A percentile compares a stretch with the other conserved stretches of the same genome.
Evolutionary conservation across 2,888 invertebrate genomes (phyloP).

Genomic region (Pristionchus maxplancki): DNA sequence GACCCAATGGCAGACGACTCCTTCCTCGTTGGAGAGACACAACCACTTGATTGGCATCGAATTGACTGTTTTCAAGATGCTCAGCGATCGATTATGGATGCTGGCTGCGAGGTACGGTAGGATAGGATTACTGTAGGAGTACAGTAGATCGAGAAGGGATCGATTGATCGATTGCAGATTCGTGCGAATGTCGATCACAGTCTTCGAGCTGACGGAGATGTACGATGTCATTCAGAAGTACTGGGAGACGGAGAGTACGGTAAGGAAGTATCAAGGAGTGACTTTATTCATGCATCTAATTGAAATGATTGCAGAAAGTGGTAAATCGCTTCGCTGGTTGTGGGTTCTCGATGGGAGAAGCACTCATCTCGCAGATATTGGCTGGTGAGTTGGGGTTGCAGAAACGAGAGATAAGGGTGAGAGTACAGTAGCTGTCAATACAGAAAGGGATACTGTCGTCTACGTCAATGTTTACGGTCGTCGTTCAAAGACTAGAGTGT

Average conservation of each 20-base stretch:
- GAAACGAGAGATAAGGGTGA: background rate
- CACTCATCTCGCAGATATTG: slow-evolving; percentile 45
- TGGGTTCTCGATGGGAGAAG: slow-evolving; percentile 50
- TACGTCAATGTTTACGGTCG: too few relatives aligned
- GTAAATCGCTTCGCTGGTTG: slow-evolving; percentile 49
- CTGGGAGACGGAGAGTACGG: slow-evolving; percentile 48
- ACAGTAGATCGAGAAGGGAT: background rate
- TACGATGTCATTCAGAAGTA: slow-evolving; percentile 22
- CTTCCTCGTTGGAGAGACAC: background rate
- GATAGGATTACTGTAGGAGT: background rate
- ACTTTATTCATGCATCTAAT: background rate
- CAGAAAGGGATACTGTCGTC: too few relatives aligned
- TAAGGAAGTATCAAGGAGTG: slow-evolving; percentile 2
- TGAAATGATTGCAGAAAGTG: slow-evolving; percentile 32
- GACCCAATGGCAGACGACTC: background rate
- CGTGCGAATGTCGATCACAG: slow-evolving; percentile 34
- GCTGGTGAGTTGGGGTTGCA: slow-evolving; percentile 14
- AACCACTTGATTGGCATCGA: slow-evolving; percentile 40
- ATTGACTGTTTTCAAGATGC: background rate
- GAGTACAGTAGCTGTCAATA: background rate
- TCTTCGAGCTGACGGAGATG: slow-evolving; percentile 35
- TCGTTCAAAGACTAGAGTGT: background rate
- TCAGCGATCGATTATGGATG: slow-evolving; percentile 42
- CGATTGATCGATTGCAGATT: slow-evolving; percentile 21
- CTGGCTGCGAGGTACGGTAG: slow-evolving; percentile 37